phyloP scores from a whole-genome alignment of 2,113 vertebrate genomes.

The Gambusia affinis region DNA sequence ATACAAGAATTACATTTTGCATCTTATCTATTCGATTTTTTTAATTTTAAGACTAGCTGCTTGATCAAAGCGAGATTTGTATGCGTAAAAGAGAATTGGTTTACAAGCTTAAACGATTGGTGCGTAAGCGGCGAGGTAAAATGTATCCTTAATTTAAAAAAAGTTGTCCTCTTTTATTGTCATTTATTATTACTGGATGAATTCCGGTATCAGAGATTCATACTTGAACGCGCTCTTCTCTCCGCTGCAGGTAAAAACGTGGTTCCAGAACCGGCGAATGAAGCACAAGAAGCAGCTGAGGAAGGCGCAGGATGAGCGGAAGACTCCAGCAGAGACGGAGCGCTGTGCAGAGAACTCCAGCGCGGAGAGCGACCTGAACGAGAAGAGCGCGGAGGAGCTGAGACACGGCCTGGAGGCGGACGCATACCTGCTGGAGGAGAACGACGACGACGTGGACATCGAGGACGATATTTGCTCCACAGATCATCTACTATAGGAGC shows the following conservation, averaged over 20 bases:
- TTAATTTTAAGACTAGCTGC: too few relatives aligned
- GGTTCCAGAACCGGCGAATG: slow-evolving; percentile 95
- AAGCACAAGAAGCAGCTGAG: slow-evolving; percentile 96
- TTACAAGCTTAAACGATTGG: too few relatives aligned
- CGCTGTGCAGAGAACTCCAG: slow-evolving; percentile 82
- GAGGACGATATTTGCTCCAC: slow-evolving; percentile 86
- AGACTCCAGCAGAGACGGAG: slow-evolving; percentile 79
- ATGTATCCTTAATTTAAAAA: too few relatives aligned
- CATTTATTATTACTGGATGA: too few relatives aligned
- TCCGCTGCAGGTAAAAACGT: slow-evolving; percentile 88
- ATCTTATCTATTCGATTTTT: too few relatives aligned
- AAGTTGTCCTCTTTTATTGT: too few relatives aligned
- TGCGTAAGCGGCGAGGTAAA: too few relatives aligned
- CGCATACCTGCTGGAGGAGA: slow-evolving; percentile 81
- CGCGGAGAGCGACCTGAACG: slow-evolving; percentile 75
- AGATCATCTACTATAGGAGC: slow-evolving; percentile 85
- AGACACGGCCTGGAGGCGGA: slow-evolving; percentile 73
- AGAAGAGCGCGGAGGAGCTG: slow-evolving; percentile 72
- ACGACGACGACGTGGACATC: slow-evolving; percentile 93
- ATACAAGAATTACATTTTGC: too few relatives aligned
- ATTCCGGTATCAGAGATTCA: background rate
- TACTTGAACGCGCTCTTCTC: background rate
- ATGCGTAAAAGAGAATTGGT: too few relatives aligned
- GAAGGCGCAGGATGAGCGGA: slow-evolving; percentile 93
- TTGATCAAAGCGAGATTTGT: too few relatives aligned